Evolutionary conservation across 2,797 vertebrate genomes (phyloP).

Genomic region (Pteronotus mesoamericanus): DNA sequence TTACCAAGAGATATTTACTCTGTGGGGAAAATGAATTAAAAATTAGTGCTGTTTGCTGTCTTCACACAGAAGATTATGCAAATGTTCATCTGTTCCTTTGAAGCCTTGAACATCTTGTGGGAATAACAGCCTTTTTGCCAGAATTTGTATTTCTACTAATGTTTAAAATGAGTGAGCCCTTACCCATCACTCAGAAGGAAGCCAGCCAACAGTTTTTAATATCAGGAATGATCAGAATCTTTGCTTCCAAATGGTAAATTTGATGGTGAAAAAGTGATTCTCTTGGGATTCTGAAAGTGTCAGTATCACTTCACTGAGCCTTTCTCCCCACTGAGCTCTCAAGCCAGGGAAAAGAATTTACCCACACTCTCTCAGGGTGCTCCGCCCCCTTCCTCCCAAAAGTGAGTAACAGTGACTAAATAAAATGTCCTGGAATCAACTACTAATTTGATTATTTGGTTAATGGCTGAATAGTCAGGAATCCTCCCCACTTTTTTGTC

Average conservation of each 20-base stretch:
- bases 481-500: neutral
- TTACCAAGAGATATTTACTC: slow-evolving; percentile 34
- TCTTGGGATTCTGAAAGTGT: neutral
- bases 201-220: neutral
- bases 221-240: neutral
- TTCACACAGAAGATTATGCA: slow-evolving; percentile 46
- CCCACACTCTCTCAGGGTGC: neutral
- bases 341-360: neutral
- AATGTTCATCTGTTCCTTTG: slow-evolving; percentile 57
- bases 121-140: neutral
- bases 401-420: too few species aligned
- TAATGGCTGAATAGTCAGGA: neutral
- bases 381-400: too few species aligned
- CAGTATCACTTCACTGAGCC: neutral
- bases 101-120: slow-evolving; percentile 2
- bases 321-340: neutral
- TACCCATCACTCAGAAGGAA: neutral
- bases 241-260: neutral
- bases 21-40: slow-evolving; percentile 33
- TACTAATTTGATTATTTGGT: neutral
- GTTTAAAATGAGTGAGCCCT: neutral
- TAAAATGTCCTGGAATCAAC: neutral
- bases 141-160: neutral
- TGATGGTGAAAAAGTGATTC: neutral
- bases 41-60: slow-evolving; percentile 23